Evolutionary conservation across 2,888 invertebrate species (phyloP).

Genomic region (Hymenopus coronatus): DNA sequence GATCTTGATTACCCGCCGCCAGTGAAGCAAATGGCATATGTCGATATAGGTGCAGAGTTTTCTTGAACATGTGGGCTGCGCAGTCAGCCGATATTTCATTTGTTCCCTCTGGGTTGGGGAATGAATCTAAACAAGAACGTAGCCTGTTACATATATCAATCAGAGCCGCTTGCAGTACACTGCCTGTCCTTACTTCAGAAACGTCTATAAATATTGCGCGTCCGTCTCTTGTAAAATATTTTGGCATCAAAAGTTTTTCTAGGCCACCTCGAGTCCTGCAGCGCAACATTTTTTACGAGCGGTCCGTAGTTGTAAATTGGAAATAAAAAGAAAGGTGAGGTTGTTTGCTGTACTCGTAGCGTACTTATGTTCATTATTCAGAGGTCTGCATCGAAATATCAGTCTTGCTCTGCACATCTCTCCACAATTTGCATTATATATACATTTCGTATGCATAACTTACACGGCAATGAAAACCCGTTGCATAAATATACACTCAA

Average conservation of each 20-base stretch:
- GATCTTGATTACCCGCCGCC: not conserved
- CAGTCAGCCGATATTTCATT: not conserved
- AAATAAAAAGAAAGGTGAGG: not conserved
- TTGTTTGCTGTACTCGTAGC: not conserved
- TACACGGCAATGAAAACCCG: not conserved
- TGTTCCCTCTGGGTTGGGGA: not conserved
- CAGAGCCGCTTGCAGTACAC: not conserved
- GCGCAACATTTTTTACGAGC: not conserved
- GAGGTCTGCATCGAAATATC: not conserved
- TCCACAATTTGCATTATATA: not conserved
- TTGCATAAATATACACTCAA: not conserved
- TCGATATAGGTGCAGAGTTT: not conserved
- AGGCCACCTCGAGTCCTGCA: not conserved
- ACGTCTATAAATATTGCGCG: not conserved
- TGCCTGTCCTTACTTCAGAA: not conserved
- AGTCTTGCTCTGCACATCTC: not conserved
- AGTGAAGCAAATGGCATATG: not conserved
- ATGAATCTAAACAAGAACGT: not conserved
- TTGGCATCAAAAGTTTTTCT: not conserved
- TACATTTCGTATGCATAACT: not conserved
- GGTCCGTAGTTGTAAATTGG: not conserved
- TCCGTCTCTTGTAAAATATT: slow-evolving; percentile 1
- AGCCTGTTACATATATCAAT: not conserved
- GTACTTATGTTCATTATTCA: not conserved
- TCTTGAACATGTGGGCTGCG: not conserved